Base-by-base conservation (phyloP, 2,888 invertebrate species). In the Coremacera marginata region DNA sequence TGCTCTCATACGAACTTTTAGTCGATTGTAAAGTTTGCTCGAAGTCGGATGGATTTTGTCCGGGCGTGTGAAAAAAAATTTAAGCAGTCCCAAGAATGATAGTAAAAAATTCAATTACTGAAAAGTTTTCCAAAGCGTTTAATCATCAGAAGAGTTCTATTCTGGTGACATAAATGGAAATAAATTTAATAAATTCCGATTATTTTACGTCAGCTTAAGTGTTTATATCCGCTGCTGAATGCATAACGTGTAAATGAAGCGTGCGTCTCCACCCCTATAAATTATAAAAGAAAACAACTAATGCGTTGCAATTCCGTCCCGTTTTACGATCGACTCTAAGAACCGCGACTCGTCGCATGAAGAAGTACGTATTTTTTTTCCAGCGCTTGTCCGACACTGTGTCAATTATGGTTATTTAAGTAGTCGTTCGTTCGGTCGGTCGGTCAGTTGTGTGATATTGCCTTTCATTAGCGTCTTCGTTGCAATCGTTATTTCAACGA, bases 351-450 rank as follows among this genome's bases (percentile, higher is more conserved):
- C 8, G 31, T 5, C 31, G 37, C 19, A 19, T 44, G 37, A n/a
- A 14, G 5, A 57, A 31, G 57, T 57, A 22, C 68, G 51, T 5
- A 49, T 5, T 19, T 22, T n/a, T 25, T 19, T n/a, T 49, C 31
- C 31, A 52, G 31, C 22, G 31, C 27, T 52, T 31, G 52, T 31
- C 70, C 31, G 52, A 11, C 70, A 34, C 55, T 52, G 27, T 57
- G 57, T 57, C 60, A 57, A 71, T 71, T 57, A 57, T 71, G 71
- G 71, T 34, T 34, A 71, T 57, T 71, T 71, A 71, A 57, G 57
- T 44, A 22, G 71, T 37, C 57, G 37, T 34, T 19, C 19, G 44
- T 5, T 63, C 63, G n/a, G n/a, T n/a, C 31, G 25, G 65, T 65
- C 34, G 16, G 65, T 37, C 34, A 19, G 63, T 19, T n/a, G 37